phyloP scores from a whole-genome alignment of 37 sponge, comb jelly and placozoan genomes.

The Agelas oroides region DNA sequence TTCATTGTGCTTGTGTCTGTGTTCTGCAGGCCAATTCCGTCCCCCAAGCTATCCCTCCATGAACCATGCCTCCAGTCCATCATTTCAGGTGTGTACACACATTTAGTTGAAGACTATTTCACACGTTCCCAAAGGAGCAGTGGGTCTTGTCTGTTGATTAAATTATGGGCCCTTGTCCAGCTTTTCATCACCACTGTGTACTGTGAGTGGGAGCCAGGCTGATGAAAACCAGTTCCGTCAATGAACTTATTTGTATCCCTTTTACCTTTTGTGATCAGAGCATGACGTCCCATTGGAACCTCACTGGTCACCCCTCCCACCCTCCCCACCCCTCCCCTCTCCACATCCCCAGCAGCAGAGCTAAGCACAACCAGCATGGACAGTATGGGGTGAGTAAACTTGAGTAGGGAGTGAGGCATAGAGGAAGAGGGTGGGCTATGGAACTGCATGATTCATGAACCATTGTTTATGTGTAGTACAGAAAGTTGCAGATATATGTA shows the following conservation, averaged over 20 bases:
- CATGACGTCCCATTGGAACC: constrained; percentile 77
- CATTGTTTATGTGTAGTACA: too few species aligned
- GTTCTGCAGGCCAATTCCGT: constrained; percentile 35
- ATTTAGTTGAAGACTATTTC: too few species aligned
- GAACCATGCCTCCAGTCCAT: constrained; percentile 25
- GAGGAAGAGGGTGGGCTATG: too few species aligned
- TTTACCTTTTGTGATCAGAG: too few species aligned
- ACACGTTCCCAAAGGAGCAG: neutral
- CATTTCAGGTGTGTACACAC: constrained; percentile 32
- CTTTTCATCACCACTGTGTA: too few species aligned
- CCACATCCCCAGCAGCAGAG: constrained; percentile 11
- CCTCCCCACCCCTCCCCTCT: constrained; percentile 23
- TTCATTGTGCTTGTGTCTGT: constrained; percentile 6
- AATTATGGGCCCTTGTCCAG: too few species aligned
- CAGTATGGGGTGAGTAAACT: constrained; percentile 32
- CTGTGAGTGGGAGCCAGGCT: too few species aligned
- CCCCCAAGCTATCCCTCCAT: constrained; percentile 51
- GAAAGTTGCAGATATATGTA: neutral
- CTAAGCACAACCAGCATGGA: constrained; percentile 31
- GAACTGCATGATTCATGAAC: too few species aligned
- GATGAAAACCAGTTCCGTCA: too few species aligned
- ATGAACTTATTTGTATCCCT: too few species aligned
- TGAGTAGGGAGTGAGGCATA: too few species aligned
- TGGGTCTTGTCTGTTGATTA: neutral
- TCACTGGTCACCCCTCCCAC: constrained; percentile 25